These are phyloP conservation scores for Poecilobothrus nobilitatus DNA, from an alignment of 2,888 invertebrate species.

Conservation along the genomic window DNA sequence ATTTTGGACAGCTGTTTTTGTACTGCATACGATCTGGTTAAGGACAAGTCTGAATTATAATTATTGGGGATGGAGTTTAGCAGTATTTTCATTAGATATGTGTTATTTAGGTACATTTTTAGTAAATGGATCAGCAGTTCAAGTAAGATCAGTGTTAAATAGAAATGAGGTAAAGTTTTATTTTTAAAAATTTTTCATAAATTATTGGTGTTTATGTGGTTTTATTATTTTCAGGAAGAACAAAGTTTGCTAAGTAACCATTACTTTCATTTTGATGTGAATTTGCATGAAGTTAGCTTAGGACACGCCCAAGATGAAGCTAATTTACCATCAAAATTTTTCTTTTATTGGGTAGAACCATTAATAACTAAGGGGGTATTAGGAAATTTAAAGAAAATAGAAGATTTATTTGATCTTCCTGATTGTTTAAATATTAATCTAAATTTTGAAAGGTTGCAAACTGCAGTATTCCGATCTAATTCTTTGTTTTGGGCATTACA, in stretches of 20 bases:
- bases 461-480: constrained; percentile 38
- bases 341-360: constrained; percentile 82
- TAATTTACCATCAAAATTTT: constrained; percentile 61
- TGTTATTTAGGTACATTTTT: constrained; percentile 64
- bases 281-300: constrained; percentile 59
- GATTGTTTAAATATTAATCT: constrained; percentile 37
- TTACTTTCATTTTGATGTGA: constrained; percentile 58
- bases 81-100: constrained; percentile 54
- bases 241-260: constrained; percentile 51
- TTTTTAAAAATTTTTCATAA: not conserved
- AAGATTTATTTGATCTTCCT: constrained; percentile 76
- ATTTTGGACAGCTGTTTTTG: constrained; percentile 59
- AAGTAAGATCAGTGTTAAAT: constrained; percentile 43
- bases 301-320: constrained; percentile 76
- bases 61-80: constrained; percentile 54
- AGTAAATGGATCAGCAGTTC: constrained; percentile 48
- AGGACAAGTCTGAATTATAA: constrained; percentile 53
- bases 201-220: constrained; percentile 24
- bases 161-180: constrained; percentile 29
- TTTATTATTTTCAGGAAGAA: constrained; percentile 47
- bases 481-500: constrained; percentile 63
- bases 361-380: constrained; percentile 72
- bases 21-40: constrained; percentile 59
- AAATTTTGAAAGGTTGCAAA: constrained; percentile 36
- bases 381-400: constrained; percentile 60